Base-by-base conservation (phyloP, 2,113 vertebrate species). In the Drymodes brunneopygia region DNA sequence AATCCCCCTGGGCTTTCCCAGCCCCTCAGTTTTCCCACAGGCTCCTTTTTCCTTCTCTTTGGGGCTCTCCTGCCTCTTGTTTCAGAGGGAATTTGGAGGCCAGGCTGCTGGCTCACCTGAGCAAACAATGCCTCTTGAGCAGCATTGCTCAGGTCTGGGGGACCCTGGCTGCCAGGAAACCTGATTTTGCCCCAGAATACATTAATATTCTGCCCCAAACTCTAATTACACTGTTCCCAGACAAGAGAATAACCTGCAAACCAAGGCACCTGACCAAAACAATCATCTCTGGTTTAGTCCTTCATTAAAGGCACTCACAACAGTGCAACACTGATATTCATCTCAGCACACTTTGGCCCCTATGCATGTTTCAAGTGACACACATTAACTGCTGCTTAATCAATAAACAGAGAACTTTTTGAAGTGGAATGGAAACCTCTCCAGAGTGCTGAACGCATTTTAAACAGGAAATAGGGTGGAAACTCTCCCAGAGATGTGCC, bases 21-120 rank as follows among this genome's bases (percentile, higher is more conserved):
- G 23, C 8, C 38, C 35, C 33, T 58, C 0, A 0, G 1, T 77
- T 86, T 70, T 50, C 29, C 67, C 65, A 62, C 0, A 0, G 23
- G 15, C 14, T 71, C 31, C 12, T 11, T 4, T 27, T 67, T 35
- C 45, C 28, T 87, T 13, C 35, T 81, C 75, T 40, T 50, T 2
- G 35, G 15, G 25, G 25, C 4, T 70, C 17, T 73, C 57, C 25
- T 81, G 28, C 10, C 20, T 58, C n/a, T 57, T 38, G 8, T 4
- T 16, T 21, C 17, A 60, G 27, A 65, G 24, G 18, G 31, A 72
- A 58, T 23, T 13, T 31, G 17, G 25, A 13, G 33, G 27, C 21
- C 17, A 47, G 67, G 44, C 23, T 65, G 56, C 33, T 0, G 5
- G 19, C 21, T 79, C 19, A 51, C 7, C 28, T 2, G 1, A 31